These are phyloP conservation scores for Lamellibrachia luymesi DNA, from an alignment of 1,140 invertebrate species.

Conservation along the genomic window DNA sequence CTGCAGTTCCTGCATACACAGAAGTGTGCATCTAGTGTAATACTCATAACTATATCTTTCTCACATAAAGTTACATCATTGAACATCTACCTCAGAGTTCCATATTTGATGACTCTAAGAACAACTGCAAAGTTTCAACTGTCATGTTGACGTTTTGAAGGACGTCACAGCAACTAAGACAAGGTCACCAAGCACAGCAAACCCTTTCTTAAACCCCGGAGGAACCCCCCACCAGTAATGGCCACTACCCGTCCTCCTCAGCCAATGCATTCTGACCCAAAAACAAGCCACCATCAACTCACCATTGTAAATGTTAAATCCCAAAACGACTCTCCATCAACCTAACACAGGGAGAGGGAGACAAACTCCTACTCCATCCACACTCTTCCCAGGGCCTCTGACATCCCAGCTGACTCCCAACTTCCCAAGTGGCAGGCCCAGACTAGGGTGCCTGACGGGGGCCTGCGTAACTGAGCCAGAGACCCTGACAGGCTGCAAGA, in stretches of 20 bases:
- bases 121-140: not conserved
- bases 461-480: too few species aligned
- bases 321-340: not conserved
- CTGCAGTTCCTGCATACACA: not conserved
- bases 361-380: not conserved
- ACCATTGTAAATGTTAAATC: not conserved
- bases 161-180: not conserved
- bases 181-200: not conserved
- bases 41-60: not conserved
- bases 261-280: not conserved
- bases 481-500: not conserved
- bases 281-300: not conserved
- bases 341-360: not conserved
- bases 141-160: not conserved
- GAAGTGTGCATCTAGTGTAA: not conserved
- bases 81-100: not conserved
- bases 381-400: not conserved
- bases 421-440: not conserved
- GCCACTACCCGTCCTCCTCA: not conserved
- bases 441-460: too few species aligned
- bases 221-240: not conserved
- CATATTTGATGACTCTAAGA: not conserved
- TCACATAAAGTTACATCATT: not conserved
- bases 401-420: not conserved
- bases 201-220: not conserved